Base-by-base conservation (phyloP, 1,140 invertebrate genomes). In the Drosophila funebris region DNA sequence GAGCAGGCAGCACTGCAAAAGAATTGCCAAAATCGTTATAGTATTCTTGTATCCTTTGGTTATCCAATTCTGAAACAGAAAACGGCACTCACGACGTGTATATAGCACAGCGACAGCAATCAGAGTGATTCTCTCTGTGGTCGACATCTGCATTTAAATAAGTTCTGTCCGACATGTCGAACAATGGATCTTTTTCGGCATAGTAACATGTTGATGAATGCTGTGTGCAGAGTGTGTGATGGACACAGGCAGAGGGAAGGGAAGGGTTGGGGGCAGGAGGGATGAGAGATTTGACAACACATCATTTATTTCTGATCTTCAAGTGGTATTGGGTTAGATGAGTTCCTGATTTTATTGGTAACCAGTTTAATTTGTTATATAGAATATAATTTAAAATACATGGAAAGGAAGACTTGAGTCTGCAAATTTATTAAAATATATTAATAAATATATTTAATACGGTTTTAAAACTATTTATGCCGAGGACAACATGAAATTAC, bases 201-300 rank as follows among this genome's bases (percentile, higher is more conserved):
- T 87, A 87, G 82, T 87, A 87, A 87, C 83, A 87, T 85, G 78
- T 87, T 85, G 81, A 84, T 75, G 81, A 84, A 87, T 84, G 73
- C 64, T 48, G 57, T 56, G 58, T 36, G 71, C 39, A 31, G 9
- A 44, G 18, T 11, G 1, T 50, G 27, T 14, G 37, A 37, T 16
- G 31, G 46, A 48, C 27, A 16, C 18, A 20, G 37, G 48, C 60
- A 58, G 24, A 54, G 27, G 52, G 52, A 31, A 20, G 20, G 18
- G 11, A 46, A 5, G 50, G 36, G 36, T 8, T 29, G 24, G 53
- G 31, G n/a, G 14, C 18, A 62, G 63, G 31, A 16, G 44, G 39
- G 39, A 31, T 31, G 5, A 27, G 48, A 33, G 39, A 43, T 60
- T 16, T 36, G 66, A 50, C 48, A 53, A 48, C 64, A 54, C 48